A percentile compares a stretch with the other conserved stretches of the same genome.
These are phyloP conservation scores for Aurelia aurita complex sp. Pacific DNA, from an alignment of 30 jellyfish, hydroid and myxozoan genomes.

Conservation along the genomic window DNA sequence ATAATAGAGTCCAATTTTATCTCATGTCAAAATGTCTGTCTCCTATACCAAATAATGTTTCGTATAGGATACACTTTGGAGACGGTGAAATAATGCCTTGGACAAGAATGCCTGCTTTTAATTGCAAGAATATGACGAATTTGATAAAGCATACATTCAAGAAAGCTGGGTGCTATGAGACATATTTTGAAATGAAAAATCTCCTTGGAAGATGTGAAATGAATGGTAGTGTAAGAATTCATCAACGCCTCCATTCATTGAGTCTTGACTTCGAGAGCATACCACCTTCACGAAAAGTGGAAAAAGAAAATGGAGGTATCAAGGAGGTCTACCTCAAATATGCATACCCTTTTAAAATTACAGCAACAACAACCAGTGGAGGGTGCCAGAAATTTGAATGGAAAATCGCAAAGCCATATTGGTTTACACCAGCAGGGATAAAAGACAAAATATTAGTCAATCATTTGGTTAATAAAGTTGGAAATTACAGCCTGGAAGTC, in stretches of 20 bases:
- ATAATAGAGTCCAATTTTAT: slow-evolving; percentile 4
- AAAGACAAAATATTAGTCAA: neutral
- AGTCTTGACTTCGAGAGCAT: neutral
- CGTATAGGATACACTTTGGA: slow-evolving; percentile 39
- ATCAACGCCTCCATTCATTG: neutral
- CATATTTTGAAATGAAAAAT: slow-evolving; percentile 27
- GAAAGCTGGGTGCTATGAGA: slow-evolving; percentile 42
- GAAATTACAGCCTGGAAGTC: slow-evolving; percentile 27
- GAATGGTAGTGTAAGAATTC: slow-evolving; percentile 1
- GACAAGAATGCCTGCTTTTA: slow-evolving; percentile 8
- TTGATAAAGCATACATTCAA: slow-evolving; percentile 27
- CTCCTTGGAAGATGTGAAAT: slow-evolving; percentile 18
- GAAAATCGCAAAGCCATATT: slow-evolving; percentile 9
- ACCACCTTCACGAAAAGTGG: slow-evolving; percentile 2
- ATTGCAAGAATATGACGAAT: neutral
- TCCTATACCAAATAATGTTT: neutral
- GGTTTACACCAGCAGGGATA: slow-evolving; percentile 9
- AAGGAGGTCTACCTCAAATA: slow-evolving; percentile 7
- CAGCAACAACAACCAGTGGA: slow-evolving; percentile 44
- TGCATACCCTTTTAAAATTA: slow-evolving; percentile 26
- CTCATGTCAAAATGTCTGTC: neutral
- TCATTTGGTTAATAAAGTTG: slow-evolving; percentile 11
- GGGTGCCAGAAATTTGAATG: slow-evolving; percentile 40
- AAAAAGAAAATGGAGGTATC: slow-evolving; percentile 5
- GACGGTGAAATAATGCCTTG: slow-evolving; percentile 44